These are phyloP conservation scores for Chiroxiphia lanceolata DNA, from an alignment of 2,797 vertebrate species.

Conservation along the genomic window DNA sequence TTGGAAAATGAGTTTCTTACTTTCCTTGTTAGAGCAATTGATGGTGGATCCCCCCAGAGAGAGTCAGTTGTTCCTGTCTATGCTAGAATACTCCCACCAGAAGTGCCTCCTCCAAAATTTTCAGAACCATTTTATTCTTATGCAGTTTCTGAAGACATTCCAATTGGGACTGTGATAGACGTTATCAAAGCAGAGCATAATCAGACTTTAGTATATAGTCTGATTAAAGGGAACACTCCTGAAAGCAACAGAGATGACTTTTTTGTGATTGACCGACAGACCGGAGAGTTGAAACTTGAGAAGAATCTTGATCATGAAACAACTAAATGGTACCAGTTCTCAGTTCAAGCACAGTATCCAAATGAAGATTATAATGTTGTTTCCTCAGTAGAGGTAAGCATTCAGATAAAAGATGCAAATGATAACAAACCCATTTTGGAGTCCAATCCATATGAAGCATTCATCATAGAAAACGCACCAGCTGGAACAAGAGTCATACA, in stretches of 20 bases:
- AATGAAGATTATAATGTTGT: constrained; percentile 81
- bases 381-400: constrained; percentile 86
- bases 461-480: constrained; percentile 91
- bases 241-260: constrained; percentile 92
- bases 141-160: constrained; percentile 86
- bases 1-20: constrained; percentile 92
- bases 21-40: constrained; percentile 90
- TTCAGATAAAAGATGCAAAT: constrained; percentile 94
- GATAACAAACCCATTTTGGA: constrained; percentile 93
- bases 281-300: constrained; percentile 89
- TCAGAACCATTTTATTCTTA: constrained; percentile 91
- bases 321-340: constrained; percentile 96
- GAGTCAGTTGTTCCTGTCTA: constrained; percentile 90
- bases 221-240: constrained; percentile 88
- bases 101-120: constrained; percentile 86
- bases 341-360: constrained; percentile 79
- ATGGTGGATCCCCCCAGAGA: constrained; percentile 86
- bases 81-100: constrained; percentile 88
- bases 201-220: constrained; percentile 82
- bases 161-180: constrained; percentile 91
- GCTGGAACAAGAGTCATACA: constrained; percentile 89
- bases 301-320: constrained; percentile 93
- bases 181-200: constrained; percentile 85
- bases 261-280: constrained; percentile 89
- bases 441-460: constrained; percentile 89